Evolutionary conservation across 2,888 invertebrate genomes (phyloP), one percentile per base, ranked within the genome.

Genomic region (Agrochola circellaris): DNA sequence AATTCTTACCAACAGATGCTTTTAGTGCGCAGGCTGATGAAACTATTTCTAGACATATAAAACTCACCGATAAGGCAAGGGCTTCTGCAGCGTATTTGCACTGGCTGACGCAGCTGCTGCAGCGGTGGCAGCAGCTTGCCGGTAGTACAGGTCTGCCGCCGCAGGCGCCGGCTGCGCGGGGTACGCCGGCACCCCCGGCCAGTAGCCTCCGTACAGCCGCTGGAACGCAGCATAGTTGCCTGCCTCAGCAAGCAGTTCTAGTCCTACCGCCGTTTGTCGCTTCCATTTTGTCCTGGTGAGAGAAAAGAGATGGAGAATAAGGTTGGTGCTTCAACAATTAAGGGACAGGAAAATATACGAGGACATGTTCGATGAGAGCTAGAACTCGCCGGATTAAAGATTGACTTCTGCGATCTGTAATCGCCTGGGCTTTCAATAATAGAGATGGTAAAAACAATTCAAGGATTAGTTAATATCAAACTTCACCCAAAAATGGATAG

Each of bases 181-280:
- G 81, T 98, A 97, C 84, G 97, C 97, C 13, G 98, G 97, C 74
- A 98, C 97, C 85, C 98, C 98, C 67, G 97, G 97, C 97, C 97
- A 93, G 94, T 98, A 98, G 0, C 98, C 98, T 17, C 98, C 98
- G 95, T 99, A 99, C 84, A 99, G 97, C 83, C 99, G 97, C 96
- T 99, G 99, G 92, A 99, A 99, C n/a, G 99, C 99, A 1, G 99
- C 99, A 96, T 99, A 99, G 97, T 99, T 99, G 15, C 99, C 99
- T 0, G 99, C 99, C 94, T 99, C 99, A 4, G 99, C 99, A 76
- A 99, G 97, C 61, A 99, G 97, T 94, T 99, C 99, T 88, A 99
- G 95, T 0, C 99, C 99, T 5, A 99, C 99, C 0, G 99, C 99
- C 26, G 99, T 99, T 95, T 99, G 99, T 2, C 99, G 98, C 96